Conservation (phyloP, 2,113 vertebrate species). For the Taxidea taxus region DNA sequence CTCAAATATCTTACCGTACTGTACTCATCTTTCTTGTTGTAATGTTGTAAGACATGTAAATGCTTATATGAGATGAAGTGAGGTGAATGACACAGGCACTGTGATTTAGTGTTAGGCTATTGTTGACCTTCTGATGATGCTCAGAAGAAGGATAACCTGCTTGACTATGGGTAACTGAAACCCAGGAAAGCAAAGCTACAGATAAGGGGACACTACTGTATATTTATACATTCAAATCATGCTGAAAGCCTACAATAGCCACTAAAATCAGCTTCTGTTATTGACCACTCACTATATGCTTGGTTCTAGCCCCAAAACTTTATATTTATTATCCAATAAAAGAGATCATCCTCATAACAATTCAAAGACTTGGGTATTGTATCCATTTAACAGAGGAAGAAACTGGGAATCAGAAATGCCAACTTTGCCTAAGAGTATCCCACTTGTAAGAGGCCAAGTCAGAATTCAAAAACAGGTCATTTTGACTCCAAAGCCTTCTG, state of each 20-base stretch:
- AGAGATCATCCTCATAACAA: background rate
- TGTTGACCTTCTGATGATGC: background rate
- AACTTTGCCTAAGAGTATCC: background rate
- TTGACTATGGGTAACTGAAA: background rate
- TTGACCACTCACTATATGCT: background rate
- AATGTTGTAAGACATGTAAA: background rate
- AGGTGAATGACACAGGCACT: background rate
- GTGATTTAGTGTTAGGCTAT: background rate
- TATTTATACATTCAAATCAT: background rate
- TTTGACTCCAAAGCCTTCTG: background rate
- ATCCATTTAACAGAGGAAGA: background rate
- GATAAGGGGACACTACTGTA: background rate
- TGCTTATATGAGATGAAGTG: background rate
- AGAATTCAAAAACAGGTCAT: background rate
- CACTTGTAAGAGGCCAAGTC: background rate
- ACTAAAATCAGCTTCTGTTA: background rate
- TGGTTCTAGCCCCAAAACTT: background rate
- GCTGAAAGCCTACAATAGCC: background rate
- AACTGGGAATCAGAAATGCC: background rate
- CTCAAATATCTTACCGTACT: background rate
- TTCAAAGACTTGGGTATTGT: background rate
- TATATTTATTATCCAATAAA: background rate
- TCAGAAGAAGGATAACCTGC: background rate
- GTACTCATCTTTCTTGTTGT: background rate
- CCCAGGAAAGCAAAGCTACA: background rate